A percentile compares a stretch with the other conserved stretches of the same genome.
These are phyloP conservation scores for Dicyrtomina minuta DNA, from an alignment of 2,888 invertebrate species.

Conservation along the genomic window DNA sequence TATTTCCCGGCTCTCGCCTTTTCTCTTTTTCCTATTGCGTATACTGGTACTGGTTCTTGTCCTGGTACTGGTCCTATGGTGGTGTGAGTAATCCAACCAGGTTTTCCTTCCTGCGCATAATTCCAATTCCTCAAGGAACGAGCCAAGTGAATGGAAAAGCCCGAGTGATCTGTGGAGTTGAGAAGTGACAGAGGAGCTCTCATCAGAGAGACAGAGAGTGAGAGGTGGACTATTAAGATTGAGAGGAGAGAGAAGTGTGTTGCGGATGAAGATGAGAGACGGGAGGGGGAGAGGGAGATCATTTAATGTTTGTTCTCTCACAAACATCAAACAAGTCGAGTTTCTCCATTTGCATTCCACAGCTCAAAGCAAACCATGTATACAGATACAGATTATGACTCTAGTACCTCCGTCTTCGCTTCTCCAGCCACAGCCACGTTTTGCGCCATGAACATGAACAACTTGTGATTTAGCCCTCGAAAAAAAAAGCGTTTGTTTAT, in stretches of 20 bases:
- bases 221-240: constrained; percentile 12
- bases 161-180: neutral
- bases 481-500: too few species aligned
- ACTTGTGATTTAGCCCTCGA: constrained; percentile 14
- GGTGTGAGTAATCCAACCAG: too few species aligned
- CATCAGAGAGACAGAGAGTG: constrained; percentile 15
- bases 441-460: constrained; percentile 22
- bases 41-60: too few species aligned
- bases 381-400: constrained; percentile 13
- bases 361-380: too few species aligned
- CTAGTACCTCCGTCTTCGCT: too few species aligned
- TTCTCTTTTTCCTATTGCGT: too few species aligned
- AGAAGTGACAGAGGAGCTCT: too few species aligned
- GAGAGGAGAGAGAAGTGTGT: constrained; percentile 12
- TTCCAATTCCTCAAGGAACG: too few species aligned
- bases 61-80: too few species aligned
- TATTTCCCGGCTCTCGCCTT: too few species aligned
- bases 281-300: constrained; percentile 23
- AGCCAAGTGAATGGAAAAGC: too few species aligned
- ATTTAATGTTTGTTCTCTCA: constrained; percentile 12
- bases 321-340: neutral
- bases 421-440: constrained; percentile 11
- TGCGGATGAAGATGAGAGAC: constrained; percentile 27
- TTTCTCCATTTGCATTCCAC: constrained; percentile 22
- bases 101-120: too few species aligned